A percentile compares a stretch with the other conserved stretches of the same genome.
Evolutionary conservation across 2,888 invertebrate species (phyloP).

Genomic region (Aphodius granarius): DNA sequence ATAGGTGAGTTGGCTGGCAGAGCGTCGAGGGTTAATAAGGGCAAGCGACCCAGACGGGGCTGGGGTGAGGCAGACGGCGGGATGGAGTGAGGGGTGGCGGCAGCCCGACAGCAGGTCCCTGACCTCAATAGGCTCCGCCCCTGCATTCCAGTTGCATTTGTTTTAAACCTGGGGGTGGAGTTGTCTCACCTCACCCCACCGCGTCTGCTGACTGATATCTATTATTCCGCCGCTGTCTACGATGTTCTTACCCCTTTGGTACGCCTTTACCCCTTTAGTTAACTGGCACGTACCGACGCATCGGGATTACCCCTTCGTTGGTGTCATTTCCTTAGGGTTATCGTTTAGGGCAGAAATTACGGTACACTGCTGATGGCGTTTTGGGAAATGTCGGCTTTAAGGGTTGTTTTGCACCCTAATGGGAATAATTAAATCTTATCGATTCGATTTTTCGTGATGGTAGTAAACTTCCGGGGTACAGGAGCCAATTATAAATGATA

Average conservation of each 20-base stretch:
- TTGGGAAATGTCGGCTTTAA: background rate
- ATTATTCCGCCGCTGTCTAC: slow-evolving; percentile 35
- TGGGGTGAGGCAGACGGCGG: slow-evolving; percentile 54
- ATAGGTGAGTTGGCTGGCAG: slow-evolving; percentile 32
- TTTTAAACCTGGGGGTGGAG: slow-evolving; percentile 25
- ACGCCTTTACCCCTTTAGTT: background rate
- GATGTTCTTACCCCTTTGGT: slow-evolving; percentile 7
- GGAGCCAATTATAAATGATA: background rate
- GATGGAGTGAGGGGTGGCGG: slow-evolving; percentile 57
- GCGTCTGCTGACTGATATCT: slow-evolving; percentile 36
- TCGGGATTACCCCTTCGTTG: background rate
- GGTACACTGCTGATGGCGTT: background rate
- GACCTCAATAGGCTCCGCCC: slow-evolving; percentile 59
- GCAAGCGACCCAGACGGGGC: slow-evolving; percentile 43
- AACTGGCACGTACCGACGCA: background rate
- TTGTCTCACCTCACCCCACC: slow-evolving; percentile 37
- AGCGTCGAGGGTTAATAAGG: slow-evolving; percentile 36
- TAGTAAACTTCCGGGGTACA: background rate
- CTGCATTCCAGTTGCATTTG: slow-evolving; percentile 45
- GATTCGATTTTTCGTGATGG: background rate
- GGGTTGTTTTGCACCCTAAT: background rate
- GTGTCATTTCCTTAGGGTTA: background rate
- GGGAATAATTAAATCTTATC: background rate
- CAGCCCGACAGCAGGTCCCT: slow-evolving; percentile 62
- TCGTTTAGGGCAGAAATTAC: background rate